These are phyloP conservation scores for Trachelus troglodyta DNA, from an alignment of 2,888 invertebrate genomes.

Conservation along the genomic window DNA sequence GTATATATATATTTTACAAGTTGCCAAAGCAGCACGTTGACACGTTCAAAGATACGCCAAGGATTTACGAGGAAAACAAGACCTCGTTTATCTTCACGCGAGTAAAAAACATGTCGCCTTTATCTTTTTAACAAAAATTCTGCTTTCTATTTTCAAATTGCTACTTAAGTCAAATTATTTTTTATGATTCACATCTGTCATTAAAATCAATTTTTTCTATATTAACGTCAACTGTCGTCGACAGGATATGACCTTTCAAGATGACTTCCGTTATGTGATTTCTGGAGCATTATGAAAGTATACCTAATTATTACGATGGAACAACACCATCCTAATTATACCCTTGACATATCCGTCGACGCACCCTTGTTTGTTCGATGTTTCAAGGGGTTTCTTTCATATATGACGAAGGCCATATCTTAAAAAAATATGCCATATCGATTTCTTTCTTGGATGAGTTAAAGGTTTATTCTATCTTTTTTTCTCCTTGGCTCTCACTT, in stretches of 20 bases:
- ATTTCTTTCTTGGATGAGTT: not conserved
- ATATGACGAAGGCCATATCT: not conserved
- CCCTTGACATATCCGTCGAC: not conserved
- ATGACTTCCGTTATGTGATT: not conserved
- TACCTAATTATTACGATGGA: not conserved
- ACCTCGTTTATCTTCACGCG: not conserved
- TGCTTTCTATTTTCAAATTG: slow-evolving; percentile 4
- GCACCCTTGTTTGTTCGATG: not conserved
- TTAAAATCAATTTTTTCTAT: not conserved
- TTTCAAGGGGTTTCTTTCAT: not conserved
- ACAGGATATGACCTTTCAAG: not conserved
- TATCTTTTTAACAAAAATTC: slow-evolving; percentile 32
- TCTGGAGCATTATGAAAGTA: not conserved
- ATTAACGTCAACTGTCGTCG: not conserved
- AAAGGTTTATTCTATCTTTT: not conserved
- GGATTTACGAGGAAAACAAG: not conserved
- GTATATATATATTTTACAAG: not conserved
- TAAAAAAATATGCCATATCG: not conserved
- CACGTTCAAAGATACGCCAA: not conserved
- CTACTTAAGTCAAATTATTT: no score
- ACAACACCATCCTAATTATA: not conserved
- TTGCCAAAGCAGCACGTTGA: not conserved
- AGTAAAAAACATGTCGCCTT: slow-evolving; percentile 18
- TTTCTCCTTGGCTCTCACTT: not conserved
- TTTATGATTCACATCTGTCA: no score